Base-by-base conservation (phyloP, 2,797 vertebrate genomes). In the Scyliorhinus canicula region DNA sequence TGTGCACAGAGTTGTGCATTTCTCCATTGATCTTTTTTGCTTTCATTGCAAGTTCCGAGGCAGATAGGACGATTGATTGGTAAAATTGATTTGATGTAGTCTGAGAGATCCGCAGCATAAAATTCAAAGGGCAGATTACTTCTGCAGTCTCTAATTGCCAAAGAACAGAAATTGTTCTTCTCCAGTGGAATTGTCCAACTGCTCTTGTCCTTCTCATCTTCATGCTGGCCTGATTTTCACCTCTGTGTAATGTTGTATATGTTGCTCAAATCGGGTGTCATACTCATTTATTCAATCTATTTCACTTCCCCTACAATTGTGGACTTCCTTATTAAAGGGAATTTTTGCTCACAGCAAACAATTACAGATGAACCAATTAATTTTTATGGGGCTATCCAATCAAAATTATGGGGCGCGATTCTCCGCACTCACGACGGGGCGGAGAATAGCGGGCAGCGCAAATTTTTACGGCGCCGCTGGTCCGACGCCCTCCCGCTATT, bases 41-140 rank as follows among this genome's bases (percentile, higher is more conserved):
- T 69, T 26, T 52, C 28, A 35, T 95, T 95, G 95, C 85, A 95
- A 95, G 67, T 93, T 82, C 77, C 28, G 55, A 74, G 93, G 65
- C 52, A 95, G 93, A 95, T 95, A 95, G 95, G 95, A 95, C 84
- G 3, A 95, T 69, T 95, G 90, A 95, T 95, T 95, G 90, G 95
- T 95, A 95, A 95, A 88, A 95, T 94, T 95, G 69, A 96, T 94
- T 95, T 47, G 57, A 52, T 95, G 57, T 35, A 95, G 74, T 95
- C 77, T 40, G 88, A 95, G 95, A 96, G 95, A 84, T 95, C 77
- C 95, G 82, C 69, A 95, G 11, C 3, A 93, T n/a, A 95, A 95
- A 85, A 95, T 90, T 84, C 19, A 63, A 95, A 96, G 95, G 93
- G 74, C 93, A 74, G 67, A 55, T 74, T 94, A 69, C 47, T 74